Base-by-base conservation (phyloP, 2,888 invertebrate species). In the Andricus curvator region DNA sequence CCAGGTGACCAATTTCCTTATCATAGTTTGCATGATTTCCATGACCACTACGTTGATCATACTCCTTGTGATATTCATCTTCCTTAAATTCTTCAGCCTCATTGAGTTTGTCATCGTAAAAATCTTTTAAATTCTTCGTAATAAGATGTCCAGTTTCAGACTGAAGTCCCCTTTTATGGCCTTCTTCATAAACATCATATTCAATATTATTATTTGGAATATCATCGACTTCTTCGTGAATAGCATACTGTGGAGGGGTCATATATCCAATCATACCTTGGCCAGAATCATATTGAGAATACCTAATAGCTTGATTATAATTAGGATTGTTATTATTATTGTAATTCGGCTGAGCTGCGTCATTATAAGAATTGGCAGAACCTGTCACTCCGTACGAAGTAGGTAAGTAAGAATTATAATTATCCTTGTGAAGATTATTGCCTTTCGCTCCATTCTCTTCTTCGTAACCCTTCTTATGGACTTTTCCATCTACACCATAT, bases 31-130 rank as follows among this genome's bases (percentile, higher is more conserved):
- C 83, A 29, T 86, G 84, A 66, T 83, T 79, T 37, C 85, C 80
- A 29, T 85, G 79, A 44, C 83, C 82, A 56, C 83, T 56, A 5
- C 15, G 87, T 37, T 87, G 85, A 1, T 86, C 82, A 41, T 82
- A 85, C 1, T 84, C 84, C 1, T 86, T 86, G 25, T 88, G 84
- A 15, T 88, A 88, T 70, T 85, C 85, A 37, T 84, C 88, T 17
- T 84, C 85, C 44, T 85, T 82, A 4, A 81, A 84, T 22, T 86
- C 86, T 4, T 86, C 87, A 4, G 84, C 87, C 48, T 91, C 90
- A 4, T 91, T 89, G 33, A 88, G 85, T 9, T 88, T 88, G n/a
- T 88, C 85, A 11, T 90, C 88, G 74, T 91, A 90, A 80, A 89
- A 92, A 41, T 91, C 88, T 11, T 84, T 89, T 33, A 84, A 80